These are phyloP conservation scores for Muricea muricata DNA, from an alignment of 92 coral and sea anemone species.

Conservation along the genomic window DNA sequence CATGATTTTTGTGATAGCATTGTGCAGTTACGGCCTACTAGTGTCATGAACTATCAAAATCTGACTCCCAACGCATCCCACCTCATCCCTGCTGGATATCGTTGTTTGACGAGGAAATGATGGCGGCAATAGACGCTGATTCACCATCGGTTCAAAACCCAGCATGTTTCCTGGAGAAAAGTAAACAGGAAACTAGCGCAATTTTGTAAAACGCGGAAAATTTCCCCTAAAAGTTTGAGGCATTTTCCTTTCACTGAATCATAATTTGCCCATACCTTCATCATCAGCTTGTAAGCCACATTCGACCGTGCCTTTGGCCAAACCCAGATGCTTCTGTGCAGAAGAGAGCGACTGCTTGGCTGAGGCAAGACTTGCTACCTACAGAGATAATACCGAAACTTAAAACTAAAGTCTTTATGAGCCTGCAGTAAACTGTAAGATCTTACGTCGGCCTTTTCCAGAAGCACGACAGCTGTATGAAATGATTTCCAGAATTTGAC, in stretches of 20 bases:
- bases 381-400: neutral
- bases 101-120: conserved; percentile 97
- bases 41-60: too few species aligned
- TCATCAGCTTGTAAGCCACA: conserved; percentile 24
- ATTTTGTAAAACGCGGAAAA: neutral
- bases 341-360: conserved; percentile 8
- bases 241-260: too few species aligned
- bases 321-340: conserved; percentile 1
- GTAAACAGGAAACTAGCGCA: too few species aligned
- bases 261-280: conserved; percentile 26
- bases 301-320: conserved; percentile 18
- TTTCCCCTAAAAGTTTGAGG: neutral
- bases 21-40: too few species aligned
- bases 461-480: neutral
- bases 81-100: conserved; percentile 85
- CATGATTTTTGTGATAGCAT: too few species aligned
- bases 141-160: conserved; percentile 97
- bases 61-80: neutral
- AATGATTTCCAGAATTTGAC: conserved; percentile 44
- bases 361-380: conserved; percentile 12
- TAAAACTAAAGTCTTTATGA: too few species aligned
- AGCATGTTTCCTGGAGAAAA: conserved; percentile 85
- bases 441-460: conserved; percentile 37
- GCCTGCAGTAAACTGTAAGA: too few species aligned
- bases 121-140: conserved; percentile 94